phyloP scores from a whole-genome alignment of 92 coral and sea anemone species.

The Plumapathes pennacea region DNA sequence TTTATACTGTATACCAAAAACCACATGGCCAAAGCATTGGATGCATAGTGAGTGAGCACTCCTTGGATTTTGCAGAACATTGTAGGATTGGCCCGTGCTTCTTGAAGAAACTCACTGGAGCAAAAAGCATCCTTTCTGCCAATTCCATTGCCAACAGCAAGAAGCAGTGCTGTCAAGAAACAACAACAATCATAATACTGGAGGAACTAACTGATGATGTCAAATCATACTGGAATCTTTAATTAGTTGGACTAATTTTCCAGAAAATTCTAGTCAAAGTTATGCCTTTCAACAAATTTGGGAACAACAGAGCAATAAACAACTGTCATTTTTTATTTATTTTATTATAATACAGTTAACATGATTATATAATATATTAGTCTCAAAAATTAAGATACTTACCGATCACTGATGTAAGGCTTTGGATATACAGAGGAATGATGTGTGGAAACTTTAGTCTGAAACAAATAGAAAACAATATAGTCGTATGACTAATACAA shows the following conservation, averaged over 20 bases:
- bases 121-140: slow-evolving; percentile 68
- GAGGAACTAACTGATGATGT: background rate
- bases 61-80: slow-evolving; percentile 79
- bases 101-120: slow-evolving; percentile 27
- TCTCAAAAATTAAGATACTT: slow-evolving; percentile 12
- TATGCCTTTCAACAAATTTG: no score
- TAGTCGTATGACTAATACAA: background rate
- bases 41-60: slow-evolving; percentile 58
- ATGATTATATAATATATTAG: no score
- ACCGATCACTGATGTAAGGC: slow-evolving; percentile 54
- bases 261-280: no score
- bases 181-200: background rate
- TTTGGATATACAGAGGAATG: slow-evolving; percentile 71
- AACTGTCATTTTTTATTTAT: no score
- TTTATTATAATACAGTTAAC: no score
- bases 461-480: background rate
- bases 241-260: background rate
- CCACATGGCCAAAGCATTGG: slow-evolving; percentile 71
- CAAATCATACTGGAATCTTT: background rate
- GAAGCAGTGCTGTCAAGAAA: slow-evolving; percentile 39
- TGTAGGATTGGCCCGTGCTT: slow-evolving; percentile 45
- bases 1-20: slow-evolving; percentile 71
- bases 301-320: no score
- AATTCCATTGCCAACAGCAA: slow-evolving; percentile 68
- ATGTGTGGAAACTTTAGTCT: slow-evolving; percentile 65